Evolutionary conservation across 2,797 vertebrate species (phyloP).

Genomic region (Tiaroga cobitis): DNA sequence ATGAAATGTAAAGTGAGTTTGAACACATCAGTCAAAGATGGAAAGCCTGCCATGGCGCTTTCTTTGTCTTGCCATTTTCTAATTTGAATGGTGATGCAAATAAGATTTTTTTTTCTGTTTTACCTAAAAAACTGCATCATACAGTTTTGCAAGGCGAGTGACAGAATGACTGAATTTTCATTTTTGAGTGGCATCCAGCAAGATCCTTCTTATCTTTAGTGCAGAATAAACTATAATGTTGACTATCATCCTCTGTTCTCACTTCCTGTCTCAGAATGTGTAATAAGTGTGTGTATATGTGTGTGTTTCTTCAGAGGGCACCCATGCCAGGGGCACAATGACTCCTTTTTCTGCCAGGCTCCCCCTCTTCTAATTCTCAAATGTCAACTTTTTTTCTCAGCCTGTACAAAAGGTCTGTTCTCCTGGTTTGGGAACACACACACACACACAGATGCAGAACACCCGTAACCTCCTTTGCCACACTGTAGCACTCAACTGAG

Average conservation of each 20-base stretch:
- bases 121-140: neutral
- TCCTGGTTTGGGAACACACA: conserved; percentile 17
- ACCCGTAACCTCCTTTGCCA: neutral
- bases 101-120: neutral
- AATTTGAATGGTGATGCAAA: neutral
- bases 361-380: conserved; percentile 53
- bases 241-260: neutral
- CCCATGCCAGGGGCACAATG: conserved; percentile 32
- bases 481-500: neutral
- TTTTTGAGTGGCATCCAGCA: neutral
- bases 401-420: conserved; percentile 48
- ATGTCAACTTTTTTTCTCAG: conserved; percentile 48
- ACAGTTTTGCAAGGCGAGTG: neutral
- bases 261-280: conserved; percentile 16
- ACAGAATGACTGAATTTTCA: neutral
- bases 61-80: neutral
- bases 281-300: neutral
- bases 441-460: neutral
- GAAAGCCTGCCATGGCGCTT: neutral
- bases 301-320: conserved; percentile 10
- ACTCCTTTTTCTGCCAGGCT: conserved; percentile 33
- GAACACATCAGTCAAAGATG: neutral
- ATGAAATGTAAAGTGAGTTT: neutral
- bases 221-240: neutral
- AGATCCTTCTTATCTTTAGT: neutral